phyloP scores from a whole-genome alignment of 2,113 vertebrate genomes.

The Malurus elegans region DNA sequence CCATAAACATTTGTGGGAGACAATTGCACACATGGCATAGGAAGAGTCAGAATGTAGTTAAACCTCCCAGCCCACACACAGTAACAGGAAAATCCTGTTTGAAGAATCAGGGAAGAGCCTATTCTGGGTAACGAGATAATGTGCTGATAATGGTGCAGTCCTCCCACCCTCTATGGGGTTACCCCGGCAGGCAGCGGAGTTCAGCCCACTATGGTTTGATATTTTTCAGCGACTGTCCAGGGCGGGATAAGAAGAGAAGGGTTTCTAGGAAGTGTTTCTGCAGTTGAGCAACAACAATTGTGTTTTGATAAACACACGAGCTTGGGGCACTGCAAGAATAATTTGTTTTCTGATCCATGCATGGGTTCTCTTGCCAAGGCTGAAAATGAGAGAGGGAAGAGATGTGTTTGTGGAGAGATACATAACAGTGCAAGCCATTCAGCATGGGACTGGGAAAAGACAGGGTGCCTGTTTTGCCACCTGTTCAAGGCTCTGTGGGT shows the following conservation, averaged over 20 bases:
- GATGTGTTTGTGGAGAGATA: neutral
- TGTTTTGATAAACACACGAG: neutral
- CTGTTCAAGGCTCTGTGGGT: neutral
- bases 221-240: neutral
- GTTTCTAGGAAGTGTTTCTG: neutral
- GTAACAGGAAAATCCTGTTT: slow-evolving; percentile 67
- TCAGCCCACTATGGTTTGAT: neutral
- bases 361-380: neutral
- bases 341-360: neutral
- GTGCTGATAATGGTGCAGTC: neutral
- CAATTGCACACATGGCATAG: neutral
- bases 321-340: neutral
- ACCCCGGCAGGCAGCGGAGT: neutral
- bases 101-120: neutral
- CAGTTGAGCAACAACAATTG: neutral
- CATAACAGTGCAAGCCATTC: neutral
- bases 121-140: neutral
- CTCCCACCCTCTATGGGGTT: neutral
- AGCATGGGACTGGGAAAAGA: neutral
- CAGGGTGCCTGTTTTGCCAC: neutral
- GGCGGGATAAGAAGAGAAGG: neutral
- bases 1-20: neutral
- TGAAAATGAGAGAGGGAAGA: neutral
- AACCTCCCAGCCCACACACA: neutral
- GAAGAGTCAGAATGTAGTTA: neutral